phyloP scores from a whole-genome alignment of 1,140 invertebrate genomes.

The Macrosteles quadrilineatus region DNA sequence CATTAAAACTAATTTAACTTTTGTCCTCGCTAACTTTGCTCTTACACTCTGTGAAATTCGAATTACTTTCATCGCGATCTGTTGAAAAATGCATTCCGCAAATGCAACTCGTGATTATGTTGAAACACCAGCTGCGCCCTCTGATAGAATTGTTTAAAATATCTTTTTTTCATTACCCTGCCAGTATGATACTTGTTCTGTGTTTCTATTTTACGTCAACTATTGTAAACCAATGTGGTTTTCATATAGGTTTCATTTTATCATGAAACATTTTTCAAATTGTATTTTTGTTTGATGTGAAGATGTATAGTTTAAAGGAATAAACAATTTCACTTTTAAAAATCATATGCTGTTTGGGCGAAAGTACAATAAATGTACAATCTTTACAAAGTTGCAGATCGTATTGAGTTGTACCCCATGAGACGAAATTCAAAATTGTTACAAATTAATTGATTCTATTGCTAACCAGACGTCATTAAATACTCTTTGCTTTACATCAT shows the following conservation, averaged over 20 bases:
- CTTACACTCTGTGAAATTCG: not conserved
- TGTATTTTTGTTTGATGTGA: too few species aligned
- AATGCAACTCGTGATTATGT: not conserved
- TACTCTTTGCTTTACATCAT: too few species aligned
- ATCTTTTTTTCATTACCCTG: not conserved
- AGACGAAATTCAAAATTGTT: too few species aligned
- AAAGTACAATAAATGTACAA: too few species aligned
- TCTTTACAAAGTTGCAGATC: too few species aligned
- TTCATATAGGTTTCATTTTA: not conserved
- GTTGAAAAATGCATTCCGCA: not conserved
- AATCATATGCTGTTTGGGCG: too few species aligned
- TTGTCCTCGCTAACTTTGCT: not conserved
- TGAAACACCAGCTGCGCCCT: not conserved
- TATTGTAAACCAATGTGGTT: not conserved
- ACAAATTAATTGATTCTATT: too few species aligned
- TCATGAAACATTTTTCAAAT: too few species aligned
- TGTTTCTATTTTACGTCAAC: not conserved
- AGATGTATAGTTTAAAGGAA: too few species aligned
- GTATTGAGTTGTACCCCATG: too few species aligned
- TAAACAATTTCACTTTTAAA: too few species aligned
- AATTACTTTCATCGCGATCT: not conserved
- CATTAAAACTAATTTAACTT: constrained; percentile 25
- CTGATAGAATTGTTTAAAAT: not conserved
- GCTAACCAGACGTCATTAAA: too few species aligned
- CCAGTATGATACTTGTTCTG: not conserved